These are phyloP conservation scores for Zhuqinia jingwanae DNA, from an alignment of 2,888 invertebrate species.

Conservation along the genomic window DNA sequence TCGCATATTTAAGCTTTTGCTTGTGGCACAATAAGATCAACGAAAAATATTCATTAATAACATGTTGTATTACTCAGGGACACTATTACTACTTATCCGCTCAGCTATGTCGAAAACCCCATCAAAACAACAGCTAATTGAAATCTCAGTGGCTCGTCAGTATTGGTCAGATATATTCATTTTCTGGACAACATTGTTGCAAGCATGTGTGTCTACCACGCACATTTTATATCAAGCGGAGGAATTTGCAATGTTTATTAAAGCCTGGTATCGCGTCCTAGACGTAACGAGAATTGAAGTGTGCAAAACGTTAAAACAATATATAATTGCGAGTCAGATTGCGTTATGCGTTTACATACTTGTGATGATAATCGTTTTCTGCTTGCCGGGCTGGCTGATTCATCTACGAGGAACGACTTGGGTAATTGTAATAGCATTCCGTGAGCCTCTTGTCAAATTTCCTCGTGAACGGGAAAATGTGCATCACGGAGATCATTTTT, in stretches of 20 bases:
- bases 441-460: neutral
- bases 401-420: conserved; percentile 8
- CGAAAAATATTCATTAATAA: no score
- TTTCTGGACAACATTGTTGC: conserved; percentile 65
- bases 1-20: neutral
- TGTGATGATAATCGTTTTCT: conserved; percentile 17
- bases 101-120: neutral
- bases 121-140: no score
- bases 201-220: conserved; percentile 45
- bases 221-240: conserved; percentile 50
- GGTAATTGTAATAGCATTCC: conserved; percentile 10
- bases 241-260: conserved; percentile 49
- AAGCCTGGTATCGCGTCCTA: conserved; percentile 57
- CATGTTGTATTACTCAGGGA: neutral
- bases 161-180: conserved; percentile 60
- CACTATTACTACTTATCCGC: neutral
- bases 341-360: conserved; percentile 3
- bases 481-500: conserved; percentile 24
- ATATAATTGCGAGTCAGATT: conserved; percentile 16
- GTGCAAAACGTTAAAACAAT: conserved; percentile 45
- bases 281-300: conserved; percentile 57
- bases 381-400: neutral
- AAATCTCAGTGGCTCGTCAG: neutral
- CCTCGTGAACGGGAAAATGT: neutral
- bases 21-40: neutral